Base-by-base conservation (phyloP, 1,140 invertebrate species). In the Anastrepha obliqua region DNA sequence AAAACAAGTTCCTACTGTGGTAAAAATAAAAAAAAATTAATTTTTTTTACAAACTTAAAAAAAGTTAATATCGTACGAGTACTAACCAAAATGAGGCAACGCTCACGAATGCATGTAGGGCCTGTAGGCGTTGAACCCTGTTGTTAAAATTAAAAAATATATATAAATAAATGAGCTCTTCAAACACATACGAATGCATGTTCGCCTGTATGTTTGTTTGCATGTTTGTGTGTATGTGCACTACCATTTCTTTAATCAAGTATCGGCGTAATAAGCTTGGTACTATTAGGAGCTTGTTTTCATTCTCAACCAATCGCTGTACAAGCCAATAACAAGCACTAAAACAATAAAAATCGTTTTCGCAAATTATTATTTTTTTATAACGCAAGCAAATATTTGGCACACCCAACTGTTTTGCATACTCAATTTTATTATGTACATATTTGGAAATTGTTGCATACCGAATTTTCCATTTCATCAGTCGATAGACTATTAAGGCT, bases 351-450 rank as follows among this genome's bases (percentile, higher is more conserved):
- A 29, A 29, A 29, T 29, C 29, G 29, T 29, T 29, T 29, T 29
- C 29, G 29, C 1, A 29, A 29, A 29, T 29, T 29, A 29, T 29
- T 29, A 29, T 29, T 29, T 1, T 29, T 29, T 55, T 55, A 8
- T 55, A 55, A 2, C 11, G 11, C 51, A 55, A 55, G 2, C 51
- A 62, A 29, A 44, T 44, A 74, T 47, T 44, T 74, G 67, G 5
- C 67, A 74, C 67, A 17, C 67, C 67, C 67, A 44, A 47, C 67
- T 47, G 39, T n/a, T 74, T 74, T 17, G 42, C 67, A 74, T 44
- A 74, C 44, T 74, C 44, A 74, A 44, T 74, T 74, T 74, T 11
- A 74, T 74, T 47, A 3, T 74, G 15, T 74, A 74, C 42, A 44
- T 5, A 47, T 47, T 74, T 47, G 15, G 42, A 8, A 42, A 74